Percentiles rank a stretch among this genome's conserved stretches.
These are phyloP conservation scores for Cyprinodon brontotheroides DNA, from an alignment of 2,113 vertebrate species.

Conservation along the genomic window DNA sequence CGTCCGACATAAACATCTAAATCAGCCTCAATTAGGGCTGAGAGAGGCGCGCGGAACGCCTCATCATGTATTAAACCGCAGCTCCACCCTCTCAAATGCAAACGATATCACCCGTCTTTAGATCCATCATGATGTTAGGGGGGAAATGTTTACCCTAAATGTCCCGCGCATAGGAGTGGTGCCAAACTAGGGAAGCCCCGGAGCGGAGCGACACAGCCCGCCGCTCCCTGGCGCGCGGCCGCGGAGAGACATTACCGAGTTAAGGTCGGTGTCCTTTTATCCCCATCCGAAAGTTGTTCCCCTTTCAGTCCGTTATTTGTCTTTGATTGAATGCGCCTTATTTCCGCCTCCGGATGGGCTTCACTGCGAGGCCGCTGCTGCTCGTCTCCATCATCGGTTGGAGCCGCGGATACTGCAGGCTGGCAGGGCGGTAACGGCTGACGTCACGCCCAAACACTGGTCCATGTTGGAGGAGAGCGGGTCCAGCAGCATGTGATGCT, in stretches of 20 bases:
- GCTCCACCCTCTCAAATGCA: conserved; percentile 69
- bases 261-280: not conserved
- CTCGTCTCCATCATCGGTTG: conserved; percentile 55
- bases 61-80: conserved; percentile 77
- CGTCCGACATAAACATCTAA: conserved; percentile 43
- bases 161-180: conserved; percentile 30
- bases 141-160: conserved; percentile 30
- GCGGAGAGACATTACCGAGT: conserved; percentile 42
- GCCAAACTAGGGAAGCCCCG: conserved; percentile 44
- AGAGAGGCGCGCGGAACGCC: conserved; percentile 39
- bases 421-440: conserved; percentile 81
- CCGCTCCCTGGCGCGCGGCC: conserved; percentile 40
- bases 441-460: conserved; percentile 75
- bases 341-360: conserved; percentile 34
- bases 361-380: conserved; percentile 66
- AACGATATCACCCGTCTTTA: conserved; percentile 8
- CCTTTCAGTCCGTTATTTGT: not conserved
- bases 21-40: conserved; percentile 31
- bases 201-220: conserved; percentile 53
- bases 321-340: conserved; percentile 9
- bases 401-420: conserved; percentile 70
- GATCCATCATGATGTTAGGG: not conserved
- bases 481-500: conserved; percentile 62
- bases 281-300: conserved; percentile 32
- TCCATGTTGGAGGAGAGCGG: conserved; percentile 71